These are phyloP conservation scores for Lacanobia wlatinum DNA, from an alignment of 2,888 invertebrate species.

Conservation along the genomic window DNA sequence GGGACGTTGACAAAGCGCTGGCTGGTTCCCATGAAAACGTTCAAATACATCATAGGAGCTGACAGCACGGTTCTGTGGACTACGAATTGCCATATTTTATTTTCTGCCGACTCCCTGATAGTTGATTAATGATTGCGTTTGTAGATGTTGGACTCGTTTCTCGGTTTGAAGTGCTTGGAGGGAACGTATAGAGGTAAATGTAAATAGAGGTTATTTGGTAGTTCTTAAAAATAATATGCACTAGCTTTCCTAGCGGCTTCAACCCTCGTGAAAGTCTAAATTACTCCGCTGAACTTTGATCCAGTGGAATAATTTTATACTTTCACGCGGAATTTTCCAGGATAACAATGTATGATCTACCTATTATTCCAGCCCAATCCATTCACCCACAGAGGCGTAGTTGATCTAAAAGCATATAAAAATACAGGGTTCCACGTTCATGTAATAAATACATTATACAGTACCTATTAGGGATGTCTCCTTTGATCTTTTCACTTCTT, in stretches of 20 bases:
- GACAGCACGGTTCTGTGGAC: constrained; percentile 86
- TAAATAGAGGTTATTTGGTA: not conserved
- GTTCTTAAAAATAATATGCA: too few relatives aligned
- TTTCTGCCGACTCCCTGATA: constrained; percentile 86
- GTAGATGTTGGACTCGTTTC: constrained; percentile 64
- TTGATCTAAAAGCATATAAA: too few relatives aligned
- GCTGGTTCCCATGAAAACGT: constrained; percentile 88
- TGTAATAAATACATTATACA: too few relatives aligned
- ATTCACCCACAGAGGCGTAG: not conserved
- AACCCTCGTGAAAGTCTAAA: too few relatives aligned
- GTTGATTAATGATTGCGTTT: constrained; percentile 86
- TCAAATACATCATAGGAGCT: constrained; percentile 89
- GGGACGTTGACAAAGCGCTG: constrained; percentile 89
- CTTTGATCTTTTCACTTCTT: too few relatives aligned
- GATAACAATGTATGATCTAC: not conserved
- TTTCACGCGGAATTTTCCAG: too few relatives aligned
- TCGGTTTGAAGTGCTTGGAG: constrained; percentile 12
- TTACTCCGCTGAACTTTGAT: not conserved
- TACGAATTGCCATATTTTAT: constrained; percentile 89
- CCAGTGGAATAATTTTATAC: too few relatives aligned
- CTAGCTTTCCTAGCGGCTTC: not conserved
- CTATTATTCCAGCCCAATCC: not conserved
- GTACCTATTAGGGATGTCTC: too few relatives aligned
- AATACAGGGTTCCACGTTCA: too few relatives aligned
- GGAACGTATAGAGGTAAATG: not conserved